Conservation (phyloP, 2,113 vertebrate genomes). For the Sphyrna mokarran region DNA sequence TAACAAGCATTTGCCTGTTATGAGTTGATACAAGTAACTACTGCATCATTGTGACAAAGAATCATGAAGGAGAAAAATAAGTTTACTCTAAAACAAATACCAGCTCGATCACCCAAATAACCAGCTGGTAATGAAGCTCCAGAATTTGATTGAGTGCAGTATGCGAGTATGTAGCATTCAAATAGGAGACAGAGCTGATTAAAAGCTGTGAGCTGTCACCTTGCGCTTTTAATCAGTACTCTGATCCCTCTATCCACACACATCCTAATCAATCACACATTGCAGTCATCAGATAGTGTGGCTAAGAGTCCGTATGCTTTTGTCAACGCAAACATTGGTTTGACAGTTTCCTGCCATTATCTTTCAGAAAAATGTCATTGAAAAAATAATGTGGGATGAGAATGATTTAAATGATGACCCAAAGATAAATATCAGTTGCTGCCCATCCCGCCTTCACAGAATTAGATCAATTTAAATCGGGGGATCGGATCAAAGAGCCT, state of each 20-base stretch:
- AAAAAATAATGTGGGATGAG: not conserved
- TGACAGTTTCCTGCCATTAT: not conserved
- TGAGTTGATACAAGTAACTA: slow-evolving; percentile 18
- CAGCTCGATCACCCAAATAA: not conserved
- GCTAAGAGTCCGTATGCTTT: not conserved
- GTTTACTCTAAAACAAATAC: not conserved
- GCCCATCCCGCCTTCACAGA: not conserved
- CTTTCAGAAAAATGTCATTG: not conserved
- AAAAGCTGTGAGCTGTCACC: slow-evolving; percentile 17
- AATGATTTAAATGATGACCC: not conserved
- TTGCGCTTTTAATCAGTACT: slow-evolving; percentile 26
- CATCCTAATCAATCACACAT: not conserved
- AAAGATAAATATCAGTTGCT: not conserved
- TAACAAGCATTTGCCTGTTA: slow-evolving; percentile 24
- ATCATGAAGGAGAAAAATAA: slow-evolving; percentile 14
- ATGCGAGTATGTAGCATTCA: not conserved
- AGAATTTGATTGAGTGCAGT: not conserved
- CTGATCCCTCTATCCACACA: not conserved
- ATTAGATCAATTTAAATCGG: slow-evolving; percentile 13
- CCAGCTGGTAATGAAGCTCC: slow-evolving; percentile 13
- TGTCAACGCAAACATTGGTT: slow-evolving; percentile 7
- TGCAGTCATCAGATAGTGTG: not conserved
- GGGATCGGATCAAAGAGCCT: not conserved
- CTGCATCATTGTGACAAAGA: slow-evolving; percentile 24
- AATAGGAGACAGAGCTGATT: slow-evolving; percentile 12